phyloP scores from a whole-genome alignment of 2,113 vertebrate genomes.

The Charadrius vociferus region DNA sequence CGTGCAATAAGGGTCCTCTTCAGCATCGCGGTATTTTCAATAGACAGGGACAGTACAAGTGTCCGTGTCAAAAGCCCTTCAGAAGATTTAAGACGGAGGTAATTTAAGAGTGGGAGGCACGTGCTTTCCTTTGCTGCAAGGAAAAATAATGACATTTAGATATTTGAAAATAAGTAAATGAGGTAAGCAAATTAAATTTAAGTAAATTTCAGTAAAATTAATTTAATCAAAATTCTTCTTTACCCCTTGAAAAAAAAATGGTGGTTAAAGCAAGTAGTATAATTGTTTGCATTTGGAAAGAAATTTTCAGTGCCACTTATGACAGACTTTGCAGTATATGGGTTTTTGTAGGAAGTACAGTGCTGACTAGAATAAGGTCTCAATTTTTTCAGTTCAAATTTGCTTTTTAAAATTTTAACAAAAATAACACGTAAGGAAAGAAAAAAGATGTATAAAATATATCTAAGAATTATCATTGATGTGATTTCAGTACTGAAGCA shows the following conservation, averaged over 20 bases:
- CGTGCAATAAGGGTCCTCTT: neutral
- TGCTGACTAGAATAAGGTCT: rapidly evolving
- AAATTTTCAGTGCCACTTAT: neutral
- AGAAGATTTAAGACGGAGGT: neutral
- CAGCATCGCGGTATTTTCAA: neutral
- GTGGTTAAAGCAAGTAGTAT: neutral
- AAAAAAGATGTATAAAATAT: neutral
- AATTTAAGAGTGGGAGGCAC: neutral
- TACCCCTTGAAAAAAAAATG: neutral
- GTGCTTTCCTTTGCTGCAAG: neutral
- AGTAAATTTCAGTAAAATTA: neutral
- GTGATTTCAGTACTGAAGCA: neutral
- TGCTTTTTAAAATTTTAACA: neutral
- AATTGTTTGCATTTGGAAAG: neutral
- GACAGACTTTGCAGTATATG: neutral
- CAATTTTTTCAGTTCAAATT: neutral
- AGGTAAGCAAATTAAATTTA: neutral
- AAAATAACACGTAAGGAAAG: neutral
- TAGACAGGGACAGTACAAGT: neutral
- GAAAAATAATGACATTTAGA: neutral
- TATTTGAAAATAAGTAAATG: neutral
- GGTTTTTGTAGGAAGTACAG: neutral
- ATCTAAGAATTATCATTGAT: neutral
- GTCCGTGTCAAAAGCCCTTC: neutral
- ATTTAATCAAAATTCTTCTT: neutral